Conservation (phyloP, 2,797 vertebrate genomes). For the Margarornis squamiger region DNA sequence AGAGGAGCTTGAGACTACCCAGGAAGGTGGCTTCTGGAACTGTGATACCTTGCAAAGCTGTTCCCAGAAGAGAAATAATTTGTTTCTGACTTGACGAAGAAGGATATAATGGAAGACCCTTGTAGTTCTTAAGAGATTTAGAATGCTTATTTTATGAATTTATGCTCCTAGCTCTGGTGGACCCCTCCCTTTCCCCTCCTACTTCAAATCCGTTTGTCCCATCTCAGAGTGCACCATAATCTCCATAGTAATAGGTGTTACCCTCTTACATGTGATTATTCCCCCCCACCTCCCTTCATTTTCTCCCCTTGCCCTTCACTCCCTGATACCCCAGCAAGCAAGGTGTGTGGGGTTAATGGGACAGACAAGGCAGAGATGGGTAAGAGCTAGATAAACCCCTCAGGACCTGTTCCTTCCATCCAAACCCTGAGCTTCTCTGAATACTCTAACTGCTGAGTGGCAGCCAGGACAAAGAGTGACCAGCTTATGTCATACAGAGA, state of each 20-base stretch:
- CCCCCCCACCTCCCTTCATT: not conserved
- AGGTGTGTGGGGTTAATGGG: not conserved
- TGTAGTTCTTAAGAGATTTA: constrained; percentile 9
- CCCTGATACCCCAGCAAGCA: not conserved
- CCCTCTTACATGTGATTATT: not conserved
- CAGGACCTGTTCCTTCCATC: not conserved
- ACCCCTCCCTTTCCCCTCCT: constrained; percentile 1
- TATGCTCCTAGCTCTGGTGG: constrained; percentile 40
- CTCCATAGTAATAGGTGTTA: constrained; percentile 67
- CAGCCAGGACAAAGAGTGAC: not conserved
- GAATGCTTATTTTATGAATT: constrained; percentile 64
- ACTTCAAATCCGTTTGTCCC: constrained; percentile 35
- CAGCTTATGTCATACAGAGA: not conserved
- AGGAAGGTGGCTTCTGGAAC: not conserved
- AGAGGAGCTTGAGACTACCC: not conserved
- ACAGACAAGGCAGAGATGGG: not conserved
- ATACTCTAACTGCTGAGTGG: not conserved
- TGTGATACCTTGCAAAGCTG: not conserved
- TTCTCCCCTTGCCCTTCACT: not conserved
- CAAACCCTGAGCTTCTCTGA: not conserved
- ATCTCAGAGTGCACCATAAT: constrained; percentile 38
- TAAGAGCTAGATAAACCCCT: not conserved
- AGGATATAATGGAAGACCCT: not conserved
- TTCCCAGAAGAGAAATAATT: not conserved
- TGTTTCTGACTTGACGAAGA: not conserved